Evolutionary conservation across 2,888 invertebrate species (phyloP).

Genomic region (Cotesia congregata): DNA sequence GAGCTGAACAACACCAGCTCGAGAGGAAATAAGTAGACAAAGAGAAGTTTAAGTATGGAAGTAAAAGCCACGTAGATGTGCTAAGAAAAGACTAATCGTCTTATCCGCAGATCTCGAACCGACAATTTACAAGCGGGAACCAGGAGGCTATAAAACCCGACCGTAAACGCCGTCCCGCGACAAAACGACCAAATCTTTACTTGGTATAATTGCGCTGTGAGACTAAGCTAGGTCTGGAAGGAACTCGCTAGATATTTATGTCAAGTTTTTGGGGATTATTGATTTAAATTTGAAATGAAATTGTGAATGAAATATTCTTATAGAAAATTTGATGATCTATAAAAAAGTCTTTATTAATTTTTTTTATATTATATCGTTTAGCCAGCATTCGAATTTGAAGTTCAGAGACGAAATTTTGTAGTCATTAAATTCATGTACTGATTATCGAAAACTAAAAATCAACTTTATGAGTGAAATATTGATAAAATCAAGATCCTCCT

Average conservation of each 20-base stretch:
- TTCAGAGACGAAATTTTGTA: too few species aligned
- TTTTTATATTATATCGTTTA: too few species aligned
- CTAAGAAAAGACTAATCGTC: constrained; percentile 45
- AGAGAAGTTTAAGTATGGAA: constrained; percentile 1
- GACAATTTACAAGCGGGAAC: constrained; percentile 38
- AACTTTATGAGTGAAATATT: too few species aligned
- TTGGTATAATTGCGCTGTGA: constrained; percentile 35
- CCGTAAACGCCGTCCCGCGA: constrained; percentile 36
- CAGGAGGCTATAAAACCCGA: constrained; percentile 37
- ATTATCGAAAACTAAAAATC: too few species aligned
- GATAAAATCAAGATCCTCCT: background rate
- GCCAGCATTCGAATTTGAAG: too few species aligned
- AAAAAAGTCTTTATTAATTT: too few species aligned
- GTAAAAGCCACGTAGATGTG: background rate
- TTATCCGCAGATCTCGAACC: constrained; percentile 45
- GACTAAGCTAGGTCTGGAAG: constrained; percentile 19
- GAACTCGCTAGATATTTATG: too few species aligned
- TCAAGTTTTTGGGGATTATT: too few species aligned
- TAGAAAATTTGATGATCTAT: too few species aligned
- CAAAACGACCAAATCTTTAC: constrained; percentile 24
- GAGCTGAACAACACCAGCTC: constrained; percentile 24
- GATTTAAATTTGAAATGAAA: too few species aligned
- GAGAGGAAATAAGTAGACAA: constrained; percentile 17
- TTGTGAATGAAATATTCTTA: too few species aligned
- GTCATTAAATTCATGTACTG: too few species aligned